phyloP scores from a whole-genome alignment of 1,140 invertebrate genomes.

The Pararge aegeria region DNA sequence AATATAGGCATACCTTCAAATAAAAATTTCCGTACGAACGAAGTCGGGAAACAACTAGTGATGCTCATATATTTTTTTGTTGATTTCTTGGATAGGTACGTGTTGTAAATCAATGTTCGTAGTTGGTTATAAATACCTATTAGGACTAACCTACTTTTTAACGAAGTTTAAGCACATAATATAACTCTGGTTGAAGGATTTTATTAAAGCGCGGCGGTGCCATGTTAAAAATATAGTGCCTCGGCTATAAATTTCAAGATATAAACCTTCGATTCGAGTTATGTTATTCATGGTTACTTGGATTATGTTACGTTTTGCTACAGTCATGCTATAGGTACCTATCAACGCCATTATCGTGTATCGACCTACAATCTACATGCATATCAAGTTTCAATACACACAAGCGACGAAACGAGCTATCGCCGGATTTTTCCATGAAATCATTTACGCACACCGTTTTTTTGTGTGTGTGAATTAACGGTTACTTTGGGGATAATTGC shows the following conservation, averaged over 20 bases:
- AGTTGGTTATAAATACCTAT: too few species aligned
- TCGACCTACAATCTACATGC: conserved; percentile 9
- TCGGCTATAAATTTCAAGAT: conserved; percentile 1
- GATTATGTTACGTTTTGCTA: conserved; percentile 13
- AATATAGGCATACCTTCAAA: too few species aligned
- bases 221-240: conserved; percentile 1
- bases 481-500: not conserved
- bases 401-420: conserved; percentile 1
- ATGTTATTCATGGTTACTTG: not conserved
- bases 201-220: not conserved
- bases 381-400: conserved; percentile 10
- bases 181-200: not conserved
- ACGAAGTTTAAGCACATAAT: not conserved
- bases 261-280: conserved; percentile 7
- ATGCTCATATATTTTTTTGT: too few species aligned
- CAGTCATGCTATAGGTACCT: not conserved
- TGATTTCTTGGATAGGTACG: too few species aligned
- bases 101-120: too few species aligned
- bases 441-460: conserved; percentile 6
- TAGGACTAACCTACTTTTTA: too few species aligned
- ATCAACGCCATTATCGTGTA: conserved; percentile 9
- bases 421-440: conserved; percentile 4
- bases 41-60: too few species aligned
- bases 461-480: not conserved
- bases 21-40: too few species aligned